Evolutionary conservation across 2,888 invertebrate genomes (phyloP).

Genomic region (Busseola fusca): DNA sequence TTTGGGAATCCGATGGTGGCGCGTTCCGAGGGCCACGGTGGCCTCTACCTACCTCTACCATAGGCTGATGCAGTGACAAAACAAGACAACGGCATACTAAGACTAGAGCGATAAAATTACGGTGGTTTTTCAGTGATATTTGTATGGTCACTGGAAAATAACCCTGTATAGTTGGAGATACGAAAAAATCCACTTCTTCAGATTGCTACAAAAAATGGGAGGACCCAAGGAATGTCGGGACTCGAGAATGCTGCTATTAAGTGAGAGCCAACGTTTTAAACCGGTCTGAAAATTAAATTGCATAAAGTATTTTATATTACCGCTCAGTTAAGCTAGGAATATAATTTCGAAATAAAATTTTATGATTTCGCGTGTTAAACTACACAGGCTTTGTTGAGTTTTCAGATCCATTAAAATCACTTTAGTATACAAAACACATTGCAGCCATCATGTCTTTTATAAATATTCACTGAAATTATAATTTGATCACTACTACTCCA

Average conservation of each 20-base stretch:
- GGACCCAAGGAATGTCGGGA: constrained; percentile 17
- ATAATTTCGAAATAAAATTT: constrained; percentile 22
- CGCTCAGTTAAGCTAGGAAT: constrained; percentile 22
- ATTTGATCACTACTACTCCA: neutral
- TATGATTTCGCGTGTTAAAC: constrained; percentile 19
- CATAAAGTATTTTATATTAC: constrained; percentile 34
- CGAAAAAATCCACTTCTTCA: constrained; percentile 4
- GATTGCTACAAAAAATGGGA: constrained; percentile 12
- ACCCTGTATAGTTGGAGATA: neutral
- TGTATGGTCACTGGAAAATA: neutral
- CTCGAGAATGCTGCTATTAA: constrained; percentile 27
- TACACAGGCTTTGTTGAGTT: constrained; percentile 4
- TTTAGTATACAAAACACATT: neutral
- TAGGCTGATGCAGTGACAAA: neutral
- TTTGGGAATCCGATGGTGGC: too few relatives aligned
- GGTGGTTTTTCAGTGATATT: neutral
- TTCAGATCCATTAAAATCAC: constrained; percentile 10
- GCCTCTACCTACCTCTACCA: too few relatives aligned
- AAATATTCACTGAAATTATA: neutral
- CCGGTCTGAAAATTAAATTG: constrained; percentile 15
- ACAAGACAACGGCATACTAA: too few relatives aligned
- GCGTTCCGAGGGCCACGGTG: too few relatives aligned
- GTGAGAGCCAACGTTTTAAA: constrained; percentile 34
- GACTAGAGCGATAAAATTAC: neutral
- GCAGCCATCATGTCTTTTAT: neutral